phyloP scores from a whole-genome alignment of 2,888 invertebrate genomes.

The Ophion costatus region DNA sequence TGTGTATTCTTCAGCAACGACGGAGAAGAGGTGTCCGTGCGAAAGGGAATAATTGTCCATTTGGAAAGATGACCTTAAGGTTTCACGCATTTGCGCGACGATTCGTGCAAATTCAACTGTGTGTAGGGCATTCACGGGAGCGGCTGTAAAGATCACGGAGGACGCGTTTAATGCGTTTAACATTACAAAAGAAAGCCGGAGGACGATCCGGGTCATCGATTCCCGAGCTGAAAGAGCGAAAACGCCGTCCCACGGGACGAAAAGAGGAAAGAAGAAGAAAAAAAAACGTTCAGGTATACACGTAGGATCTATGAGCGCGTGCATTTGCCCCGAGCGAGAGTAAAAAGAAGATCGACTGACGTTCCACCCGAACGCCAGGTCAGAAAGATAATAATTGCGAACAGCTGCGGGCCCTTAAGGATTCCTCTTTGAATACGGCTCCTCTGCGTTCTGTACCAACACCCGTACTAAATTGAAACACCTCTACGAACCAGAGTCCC shows the following conservation, averaged over 20 bases:
- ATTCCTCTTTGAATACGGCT: slow-evolving; percentile 58
- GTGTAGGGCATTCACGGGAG: slow-evolving; percentile 29
- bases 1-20: not conserved
- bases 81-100: slow-evolving; percentile 13
- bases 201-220: slow-evolving; percentile 80
- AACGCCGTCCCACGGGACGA: slow-evolving; percentile 69
- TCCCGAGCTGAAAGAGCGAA: slow-evolving; percentile 71
- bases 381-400: slow-evolving; percentile 79
- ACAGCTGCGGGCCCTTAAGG: slow-evolving; percentile 77
- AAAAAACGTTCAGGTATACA: slow-evolving; percentile 63
- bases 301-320: slow-evolving; percentile 17
- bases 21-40: slow-evolving; percentile 40
- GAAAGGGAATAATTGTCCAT: slow-evolving; percentile 53
- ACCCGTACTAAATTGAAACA: slow-evolving; percentile 62
- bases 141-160: slow-evolving; percentile 50
- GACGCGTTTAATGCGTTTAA: slow-evolving; percentile 79
- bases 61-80: slow-evolving; percentile 37
- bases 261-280: slow-evolving; percentile 33
- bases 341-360: slow-evolving; percentile 45
- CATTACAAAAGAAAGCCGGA: slow-evolving; percentile 78
- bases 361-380: slow-evolving; percentile 67
- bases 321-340: slow-evolving; percentile 44
- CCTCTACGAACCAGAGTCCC: slow-evolving; percentile 33
- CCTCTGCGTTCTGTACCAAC: slow-evolving; percentile 40
- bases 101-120: slow-evolving; percentile 44